These are phyloP conservation scores for Pandemis cinnamomeana DNA, from an alignment of 2,888 invertebrate genomes.

Conservation along the genomic window DNA sequence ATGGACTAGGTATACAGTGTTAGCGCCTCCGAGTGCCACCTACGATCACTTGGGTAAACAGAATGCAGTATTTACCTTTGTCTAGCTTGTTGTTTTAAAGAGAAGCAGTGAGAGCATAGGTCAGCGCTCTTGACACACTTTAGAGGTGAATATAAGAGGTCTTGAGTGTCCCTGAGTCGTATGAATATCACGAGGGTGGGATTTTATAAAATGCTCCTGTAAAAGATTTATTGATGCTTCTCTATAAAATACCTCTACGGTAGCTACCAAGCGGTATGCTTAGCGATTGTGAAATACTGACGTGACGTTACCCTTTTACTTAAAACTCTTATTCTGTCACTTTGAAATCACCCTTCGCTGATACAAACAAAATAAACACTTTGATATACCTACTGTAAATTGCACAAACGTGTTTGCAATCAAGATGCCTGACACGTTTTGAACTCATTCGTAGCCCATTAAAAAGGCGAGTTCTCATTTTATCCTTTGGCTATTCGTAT, in stretches of 20 bases:
- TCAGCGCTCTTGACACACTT: constrained; percentile 70
- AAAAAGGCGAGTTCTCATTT: no score
- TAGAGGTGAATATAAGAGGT: constrained; percentile 41
- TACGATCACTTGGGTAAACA: constrained; percentile 72
- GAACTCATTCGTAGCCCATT: no score
- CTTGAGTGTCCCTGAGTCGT: constrained; percentile 10
- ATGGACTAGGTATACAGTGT: constrained; percentile 45
- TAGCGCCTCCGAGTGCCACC: constrained; percentile 65
- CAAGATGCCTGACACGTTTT: no score
- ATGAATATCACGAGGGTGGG: constrained; percentile 26
- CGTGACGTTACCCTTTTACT: not conserved
- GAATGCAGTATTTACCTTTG: constrained; percentile 71
- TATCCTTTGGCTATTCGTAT: no score
- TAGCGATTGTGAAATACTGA: constrained; percentile 11
- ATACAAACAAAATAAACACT: no score
- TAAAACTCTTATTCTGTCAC: no score
- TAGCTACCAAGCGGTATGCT: constrained; percentile 3
- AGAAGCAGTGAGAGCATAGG: constrained; percentile 61
- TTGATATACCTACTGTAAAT: no score
- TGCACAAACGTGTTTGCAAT: no score
- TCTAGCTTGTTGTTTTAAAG: constrained; percentile 72
- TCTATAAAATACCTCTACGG: constrained; percentile 15
- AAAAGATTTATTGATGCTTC: constrained; percentile 25
- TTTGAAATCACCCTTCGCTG: no score
- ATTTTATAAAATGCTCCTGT: constrained; percentile 29